Evolutionary conservation across 2,113 vertebrate genomes (phyloP).

Genomic region (Catharus bicknelli): DNA sequence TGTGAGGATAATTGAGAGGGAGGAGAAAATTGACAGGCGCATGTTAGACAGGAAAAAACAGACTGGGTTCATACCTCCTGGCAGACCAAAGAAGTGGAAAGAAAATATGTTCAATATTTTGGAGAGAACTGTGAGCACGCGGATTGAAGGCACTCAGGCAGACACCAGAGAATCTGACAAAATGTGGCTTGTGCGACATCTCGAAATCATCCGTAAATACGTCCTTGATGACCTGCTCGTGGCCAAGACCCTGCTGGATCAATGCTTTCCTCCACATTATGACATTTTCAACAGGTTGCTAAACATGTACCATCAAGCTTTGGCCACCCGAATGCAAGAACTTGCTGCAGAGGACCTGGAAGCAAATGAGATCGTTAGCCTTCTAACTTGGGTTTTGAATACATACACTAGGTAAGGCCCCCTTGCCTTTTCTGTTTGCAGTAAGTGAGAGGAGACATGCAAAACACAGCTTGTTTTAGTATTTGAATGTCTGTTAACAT

Average conservation of each 20-base stretch:
- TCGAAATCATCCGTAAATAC: conserved; percentile 93
- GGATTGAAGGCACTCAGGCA: conserved; percentile 92
- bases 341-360: conserved; percentile 91
- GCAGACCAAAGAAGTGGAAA: conserved; percentile 94
- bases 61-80: conserved; percentile 91
- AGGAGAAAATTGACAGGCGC: conserved; percentile 92
- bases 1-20: conserved; percentile 94
- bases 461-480: not conserved
- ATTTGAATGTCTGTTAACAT: not conserved
- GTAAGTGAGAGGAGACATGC: not conserved
- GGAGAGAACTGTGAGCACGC: conserved; percentile 87
- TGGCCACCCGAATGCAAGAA: conserved; percentile 87
- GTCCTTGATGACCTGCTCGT: conserved; percentile 90
- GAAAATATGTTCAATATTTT: conserved; percentile 90
- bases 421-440: not conserved
- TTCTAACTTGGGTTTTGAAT: conserved; percentile 94
- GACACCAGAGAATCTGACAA: conserved; percentile 92
- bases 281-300: conserved; percentile 88
- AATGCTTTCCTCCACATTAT: conserved; percentile 93
- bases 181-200: conserved; percentile 97
- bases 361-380: conserved; percentile 94
- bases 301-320: conserved; percentile 87
- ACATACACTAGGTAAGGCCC: conserved; percentile 88
- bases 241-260: conserved; percentile 90
- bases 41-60: conserved; percentile 94